Conservation (phyloP, 1,140 invertebrate species). For the Marisa cornuarietis region DNA sequence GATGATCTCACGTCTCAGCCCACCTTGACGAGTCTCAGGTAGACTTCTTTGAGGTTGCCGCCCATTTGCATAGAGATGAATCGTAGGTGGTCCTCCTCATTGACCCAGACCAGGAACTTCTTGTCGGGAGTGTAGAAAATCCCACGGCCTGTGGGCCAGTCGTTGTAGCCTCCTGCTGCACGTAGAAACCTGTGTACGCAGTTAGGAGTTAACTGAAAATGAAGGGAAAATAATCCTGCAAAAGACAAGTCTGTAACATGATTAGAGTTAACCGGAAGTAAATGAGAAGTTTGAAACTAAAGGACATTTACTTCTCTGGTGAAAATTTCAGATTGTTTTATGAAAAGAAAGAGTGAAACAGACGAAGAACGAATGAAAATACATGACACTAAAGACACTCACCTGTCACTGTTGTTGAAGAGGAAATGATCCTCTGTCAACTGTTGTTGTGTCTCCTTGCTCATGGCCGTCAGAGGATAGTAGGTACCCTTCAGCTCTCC, state of each 20-base stretch:
- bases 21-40: conserved; percentile 84
- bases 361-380: no score
- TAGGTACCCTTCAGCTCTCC: conserved; percentile 61
- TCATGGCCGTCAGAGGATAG: conserved; percentile 57
- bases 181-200: conserved; percentile 43
- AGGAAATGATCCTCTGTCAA: conserved; percentile 60
- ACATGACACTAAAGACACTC: not conserved
- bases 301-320: no score
- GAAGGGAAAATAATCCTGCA: no score
- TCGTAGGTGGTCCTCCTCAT: conserved; percentile 97
- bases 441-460: conserved; percentile 51
- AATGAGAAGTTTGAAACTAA: no score
- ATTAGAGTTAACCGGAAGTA: no score
- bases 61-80: conserved; percentile 97
- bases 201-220: no score
- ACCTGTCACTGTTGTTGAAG: conserved; percentile 62
- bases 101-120: conserved; percentile 97
- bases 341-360: no score
- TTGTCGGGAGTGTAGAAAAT: conserved; percentile 95
- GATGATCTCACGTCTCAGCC: conserved; percentile 16
- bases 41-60: conserved; percentile 86
- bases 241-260: no score
- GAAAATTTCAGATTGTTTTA: no score
- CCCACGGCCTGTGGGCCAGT: conserved; percentile 95
- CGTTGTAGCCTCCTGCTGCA: conserved; percentile 76